Evolutionary conservation across 1,140 invertebrate genomes (phyloP).

Genomic region (Pantala flavescens): DNA sequence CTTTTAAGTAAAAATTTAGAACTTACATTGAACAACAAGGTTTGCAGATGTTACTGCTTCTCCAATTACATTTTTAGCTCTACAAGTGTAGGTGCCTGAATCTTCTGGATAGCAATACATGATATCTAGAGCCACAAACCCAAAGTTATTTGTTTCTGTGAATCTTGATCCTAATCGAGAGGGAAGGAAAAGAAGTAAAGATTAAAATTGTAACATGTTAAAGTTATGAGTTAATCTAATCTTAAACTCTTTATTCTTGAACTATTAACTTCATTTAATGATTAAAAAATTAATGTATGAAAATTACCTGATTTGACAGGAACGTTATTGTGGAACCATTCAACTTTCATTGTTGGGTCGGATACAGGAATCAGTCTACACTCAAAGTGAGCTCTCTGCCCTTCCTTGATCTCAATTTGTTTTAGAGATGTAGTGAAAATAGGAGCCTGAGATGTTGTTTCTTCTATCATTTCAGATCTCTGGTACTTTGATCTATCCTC

Average conservation of each 20-base stretch:
- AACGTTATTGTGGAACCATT: constrained; percentile 93
- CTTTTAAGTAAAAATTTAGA: neutral
- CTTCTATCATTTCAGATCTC: constrained; percentile 60
- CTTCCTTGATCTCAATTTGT: constrained; percentile 86
- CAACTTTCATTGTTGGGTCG: constrained; percentile 90
- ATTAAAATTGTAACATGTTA: neutral
- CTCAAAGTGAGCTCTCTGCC: constrained; percentile 91
- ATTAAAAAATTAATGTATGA: too few relatives aligned
- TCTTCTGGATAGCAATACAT: constrained; percentile 85
- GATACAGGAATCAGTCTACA: constrained; percentile 91
- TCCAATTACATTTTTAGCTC: constrained; percentile 74
- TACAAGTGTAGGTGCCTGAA: constrained; percentile 81
- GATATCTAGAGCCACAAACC: constrained; percentile 86
- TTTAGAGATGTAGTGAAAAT: constrained; percentile 84
- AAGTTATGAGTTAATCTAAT: neutral
- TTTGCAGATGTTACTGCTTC: constrained; percentile 75
- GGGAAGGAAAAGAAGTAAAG: constrained; percentile 18
- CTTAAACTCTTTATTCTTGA: neutral
- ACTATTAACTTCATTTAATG: neutral
- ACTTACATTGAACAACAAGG: constrained; percentile 58
- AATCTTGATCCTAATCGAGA: constrained; percentile 59
- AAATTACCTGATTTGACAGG: constrained; percentile 58
- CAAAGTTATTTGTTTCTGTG: constrained; percentile 87
- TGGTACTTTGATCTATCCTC: constrained; percentile 72
- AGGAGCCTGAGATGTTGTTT: constrained; percentile 76